Conservation (phyloP, 2,888 invertebrate genomes). For the Lamproptera curius region DNA sequence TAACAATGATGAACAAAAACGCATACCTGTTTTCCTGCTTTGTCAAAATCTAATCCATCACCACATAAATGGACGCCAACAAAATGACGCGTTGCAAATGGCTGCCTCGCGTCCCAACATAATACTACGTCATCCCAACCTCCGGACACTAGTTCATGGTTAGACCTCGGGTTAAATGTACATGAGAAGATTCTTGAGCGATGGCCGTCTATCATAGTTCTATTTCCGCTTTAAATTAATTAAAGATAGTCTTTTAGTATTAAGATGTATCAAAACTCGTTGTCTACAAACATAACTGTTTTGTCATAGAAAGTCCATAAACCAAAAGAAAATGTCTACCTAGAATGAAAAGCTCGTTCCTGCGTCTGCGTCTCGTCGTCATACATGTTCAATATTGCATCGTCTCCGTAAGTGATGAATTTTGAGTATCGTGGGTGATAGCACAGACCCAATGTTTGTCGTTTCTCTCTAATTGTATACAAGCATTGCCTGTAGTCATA, state of each 20-base stretch:
- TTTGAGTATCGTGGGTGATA: constrained; percentile 79
- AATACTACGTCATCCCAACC: constrained; percentile 83
- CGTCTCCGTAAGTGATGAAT: constrained; percentile 80
- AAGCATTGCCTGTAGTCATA: constrained; percentile 80
- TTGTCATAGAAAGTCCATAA: no score
- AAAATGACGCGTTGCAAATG: constrained; percentile 77
- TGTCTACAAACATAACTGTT: no score
- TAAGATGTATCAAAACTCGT: no score
- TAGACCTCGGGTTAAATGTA: constrained; percentile 81
- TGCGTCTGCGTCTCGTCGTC: constrained; percentile 83
- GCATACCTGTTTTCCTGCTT: constrained; percentile 80
- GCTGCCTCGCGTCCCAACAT: constrained; percentile 83
- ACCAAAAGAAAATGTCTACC: constrained; percentile 67
- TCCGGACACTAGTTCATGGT: constrained; percentile 82
- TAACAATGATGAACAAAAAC: no score
- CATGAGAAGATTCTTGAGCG: constrained; percentile 81
- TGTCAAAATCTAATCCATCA: constrained; percentile 82
- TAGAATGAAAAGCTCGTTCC: constrained; percentile 79
- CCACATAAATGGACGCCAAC: constrained; percentile 81
- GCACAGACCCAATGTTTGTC: constrained; percentile 80
- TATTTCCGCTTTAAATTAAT: constrained; percentile 68
- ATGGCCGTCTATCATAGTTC: constrained; percentile 77
- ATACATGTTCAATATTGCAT: constrained; percentile 80
- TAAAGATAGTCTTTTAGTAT: no score
- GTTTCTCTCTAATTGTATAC: constrained; percentile 81